Conservation (phyloP, 1,140 invertebrate species). For the Brachionus asplanchnoidis region DNA sequence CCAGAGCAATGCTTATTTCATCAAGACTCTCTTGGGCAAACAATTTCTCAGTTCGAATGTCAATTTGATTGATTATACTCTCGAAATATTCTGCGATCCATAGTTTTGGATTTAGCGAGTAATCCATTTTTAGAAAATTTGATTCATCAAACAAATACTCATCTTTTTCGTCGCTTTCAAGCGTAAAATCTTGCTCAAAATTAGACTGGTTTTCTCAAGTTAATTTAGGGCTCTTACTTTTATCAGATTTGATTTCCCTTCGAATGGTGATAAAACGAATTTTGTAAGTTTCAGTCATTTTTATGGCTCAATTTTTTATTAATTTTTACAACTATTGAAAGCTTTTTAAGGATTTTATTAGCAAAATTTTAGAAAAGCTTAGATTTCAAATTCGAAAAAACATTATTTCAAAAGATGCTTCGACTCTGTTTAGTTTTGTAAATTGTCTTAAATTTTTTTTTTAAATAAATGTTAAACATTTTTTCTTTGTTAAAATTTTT, state of each 20-base stretch:
- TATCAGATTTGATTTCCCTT: background rate
- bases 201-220: background rate
- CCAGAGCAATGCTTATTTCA: background rate
- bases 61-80: background rate
- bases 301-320: background rate
- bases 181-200: background rate
- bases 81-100: background rate
- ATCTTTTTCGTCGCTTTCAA: background rate
- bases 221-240: background rate
- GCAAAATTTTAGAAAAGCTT: background rate
- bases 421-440: background rate
- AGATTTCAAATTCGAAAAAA: background rate
- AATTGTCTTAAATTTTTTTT: background rate
- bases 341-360: background rate
- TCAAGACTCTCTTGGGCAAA: background rate
- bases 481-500: too few species aligned
- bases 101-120: background rate
- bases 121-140: background rate
- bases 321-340: background rate
- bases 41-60: background rate
- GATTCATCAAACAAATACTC: background rate
- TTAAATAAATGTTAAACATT: background rate
- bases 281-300: slow-evolving; percentile 15
- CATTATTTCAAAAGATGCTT: background rate
- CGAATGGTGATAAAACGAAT: background rate